phyloP scores from a whole-genome alignment of 2,113 vertebrate species.

The Ginglymostoma cirratum region DNA sequence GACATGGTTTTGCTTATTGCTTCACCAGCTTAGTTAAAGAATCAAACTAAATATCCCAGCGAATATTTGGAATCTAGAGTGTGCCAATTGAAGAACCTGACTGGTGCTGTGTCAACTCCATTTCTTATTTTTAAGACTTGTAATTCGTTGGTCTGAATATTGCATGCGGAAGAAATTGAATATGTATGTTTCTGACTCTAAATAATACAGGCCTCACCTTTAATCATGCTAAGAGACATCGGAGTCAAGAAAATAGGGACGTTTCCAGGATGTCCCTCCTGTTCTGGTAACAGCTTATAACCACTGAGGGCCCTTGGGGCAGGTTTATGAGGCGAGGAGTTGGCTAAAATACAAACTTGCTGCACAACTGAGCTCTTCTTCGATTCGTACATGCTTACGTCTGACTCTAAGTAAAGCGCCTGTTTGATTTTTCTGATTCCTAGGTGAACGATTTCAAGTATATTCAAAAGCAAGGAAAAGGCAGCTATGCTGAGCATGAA shows the following conservation, averaged over 20 bases:
- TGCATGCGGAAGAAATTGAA: neutral
- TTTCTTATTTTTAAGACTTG: neutral
- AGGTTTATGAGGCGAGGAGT: conserved; percentile 58
- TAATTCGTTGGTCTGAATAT: neutral
- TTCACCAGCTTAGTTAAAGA: neutral
- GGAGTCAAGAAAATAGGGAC: conserved; percentile 45
- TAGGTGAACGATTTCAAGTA: conserved; percentile 82
- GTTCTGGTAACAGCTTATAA: conserved; percentile 49
- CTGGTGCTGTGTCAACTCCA: neutral
- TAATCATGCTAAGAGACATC: conserved; percentile 44
- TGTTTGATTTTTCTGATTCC: conserved; percentile 77
- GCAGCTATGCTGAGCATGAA: conserved; percentile 89
- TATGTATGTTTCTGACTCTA: neutral
- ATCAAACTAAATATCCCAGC: neutral
- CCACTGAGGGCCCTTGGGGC: conserved; percentile 54
- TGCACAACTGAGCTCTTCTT: conserved; percentile 71
- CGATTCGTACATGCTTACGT: conserved; percentile 59
- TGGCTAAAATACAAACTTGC: conserved; percentile 54
- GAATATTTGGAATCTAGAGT: neutral
- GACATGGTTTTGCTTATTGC: neutral
- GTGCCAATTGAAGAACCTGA: neutral
- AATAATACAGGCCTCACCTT: conserved; percentile 35
- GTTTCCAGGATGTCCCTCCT: conserved; percentile 44
- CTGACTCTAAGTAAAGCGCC: conserved; percentile 62
- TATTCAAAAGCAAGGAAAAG: conserved; percentile 77